Evolutionary conservation across 2,113 vertebrate species (phyloP), one percentile per base, ranked within the genome.

Genomic region (Sander vitreus): DNA sequence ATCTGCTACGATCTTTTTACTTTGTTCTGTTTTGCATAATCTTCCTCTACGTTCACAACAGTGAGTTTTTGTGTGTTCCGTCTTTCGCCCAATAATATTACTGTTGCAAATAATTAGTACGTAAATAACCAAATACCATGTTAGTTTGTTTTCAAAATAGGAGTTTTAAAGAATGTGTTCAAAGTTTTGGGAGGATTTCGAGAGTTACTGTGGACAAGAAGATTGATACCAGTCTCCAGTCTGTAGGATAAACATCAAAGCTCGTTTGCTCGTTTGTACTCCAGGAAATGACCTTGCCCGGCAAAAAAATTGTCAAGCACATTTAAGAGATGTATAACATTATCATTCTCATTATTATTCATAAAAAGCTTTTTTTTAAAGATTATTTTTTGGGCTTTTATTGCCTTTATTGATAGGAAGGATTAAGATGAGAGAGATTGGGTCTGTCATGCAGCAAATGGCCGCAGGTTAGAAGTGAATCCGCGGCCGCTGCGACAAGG

Each of bases 1-100:
- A 80, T 79, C 60, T 23, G 59, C 51, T 27, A 3, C 47, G 27
- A 53, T 73, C 12, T 33, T 8, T 50, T 66, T 50, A 54, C 21
- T 48, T 25, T 27, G 14, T 23, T 78, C 13, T 45, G 27, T 75
- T 71, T 59, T 65, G 18, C 15, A 47, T 36, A 21, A 60, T 76
- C 16, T 36, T 55, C 33, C 16, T 53, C 47, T 70, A 39, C 53
- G 54, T 55, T 65, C 63, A 23, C 48, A 51, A 63, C 51, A 54
- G 58, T 33, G 30, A 33, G 30, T 23, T 47, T 23, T 45, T 30
- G 43, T 6, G 53, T 48, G 43, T 23, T 60, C 54, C 21, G 62
- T 66, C 15, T 70, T 30, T 7, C 0, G 15, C n/a, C 7, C 18
- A 9, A 14, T 27, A 16, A 63, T 43, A 55, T 55, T 1, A n/a